phyloP scores from a whole-genome alignment of 2,888 invertebrate species.

The Drosophila testacea region DNA sequence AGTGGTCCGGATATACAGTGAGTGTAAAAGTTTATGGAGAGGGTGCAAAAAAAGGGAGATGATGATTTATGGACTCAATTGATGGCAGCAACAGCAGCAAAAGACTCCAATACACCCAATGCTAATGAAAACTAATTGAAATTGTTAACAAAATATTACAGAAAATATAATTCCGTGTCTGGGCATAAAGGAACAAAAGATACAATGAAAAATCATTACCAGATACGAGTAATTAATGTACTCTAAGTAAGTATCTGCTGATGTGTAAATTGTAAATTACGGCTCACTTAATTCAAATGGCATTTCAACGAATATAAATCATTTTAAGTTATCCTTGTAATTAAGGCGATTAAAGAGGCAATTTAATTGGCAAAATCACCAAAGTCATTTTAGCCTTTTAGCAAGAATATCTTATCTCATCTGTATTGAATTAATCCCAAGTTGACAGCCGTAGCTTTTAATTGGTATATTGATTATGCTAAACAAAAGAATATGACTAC shows the following conservation, averaged over 20 bases:
- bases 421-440: neutral
- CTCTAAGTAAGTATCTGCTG: slow-evolving; percentile 19
- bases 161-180: neutral
- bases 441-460: neutral
- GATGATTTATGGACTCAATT: slow-evolving; percentile 38
- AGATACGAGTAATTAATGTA: slow-evolving; percentile 3
- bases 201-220: slow-evolving; percentile 5
- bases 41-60: slow-evolving; percentile 3
- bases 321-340: neutral
- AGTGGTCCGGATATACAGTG: neutral
- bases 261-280: slow-evolving; percentile 49
- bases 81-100: neutral
- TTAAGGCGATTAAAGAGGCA: no score
- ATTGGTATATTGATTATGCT: neutral
- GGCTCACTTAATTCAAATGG: slow-evolving; percentile 16
- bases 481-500: neutral
- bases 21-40: neutral
- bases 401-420: no score
- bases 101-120: neutral
- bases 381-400: neutral
- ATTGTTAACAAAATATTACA: neutral
- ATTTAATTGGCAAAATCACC: neutral
- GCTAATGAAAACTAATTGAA: slow-evolving; percentile 28
- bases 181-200: slow-evolving; percentile 3
- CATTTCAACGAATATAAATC: slow-evolving; percentile 27